Percentiles rank a stretch among this genome's conserved stretches.
Evolutionary conservation across 2,888 invertebrate genomes (phyloP).

Genomic region (Caenorhabditis wallacei): DNA sequence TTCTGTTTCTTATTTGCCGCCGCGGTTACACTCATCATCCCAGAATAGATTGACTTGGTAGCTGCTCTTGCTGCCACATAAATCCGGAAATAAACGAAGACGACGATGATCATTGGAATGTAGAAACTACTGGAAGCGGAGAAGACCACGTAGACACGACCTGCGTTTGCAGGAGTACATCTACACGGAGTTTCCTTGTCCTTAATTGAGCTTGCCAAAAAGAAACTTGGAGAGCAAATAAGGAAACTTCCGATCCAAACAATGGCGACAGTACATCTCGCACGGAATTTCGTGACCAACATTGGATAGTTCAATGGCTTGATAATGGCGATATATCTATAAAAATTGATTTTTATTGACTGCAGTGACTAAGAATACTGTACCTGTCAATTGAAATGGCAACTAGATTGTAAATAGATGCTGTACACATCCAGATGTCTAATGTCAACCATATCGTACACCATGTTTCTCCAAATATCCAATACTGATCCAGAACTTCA

Average conservation of each 20-base stretch:
- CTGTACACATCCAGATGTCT: constrained; percentile 99
- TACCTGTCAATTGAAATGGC: constrained; percentile 91
- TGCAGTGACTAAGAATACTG: neutral
- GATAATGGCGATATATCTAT: constrained; percentile 93
- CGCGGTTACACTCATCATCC: constrained; percentile 74
- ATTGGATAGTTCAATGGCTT: constrained; percentile 96
- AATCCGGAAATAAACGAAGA: constrained; percentile 98
- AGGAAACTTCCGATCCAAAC: constrained; percentile 97
- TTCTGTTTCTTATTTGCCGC: constrained; percentile 82
- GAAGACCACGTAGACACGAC: constrained; percentile 91
- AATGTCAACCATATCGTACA: constrained; percentile 93
- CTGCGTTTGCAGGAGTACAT: constrained; percentile 94
- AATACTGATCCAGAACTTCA: constrained; percentile 90
- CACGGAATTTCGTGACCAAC: constrained; percentile 87
- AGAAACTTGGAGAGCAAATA: constrained; percentile 96
- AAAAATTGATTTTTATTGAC: neutral
- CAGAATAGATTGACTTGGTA: constrained; percentile 82
- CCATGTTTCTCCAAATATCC: constrained; percentile 97
- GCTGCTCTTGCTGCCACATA: constrained; percentile 90
- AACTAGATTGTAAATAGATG: constrained; percentile 95
- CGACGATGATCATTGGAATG: constrained; percentile 97
- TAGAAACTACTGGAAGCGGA: constrained; percentile 96
- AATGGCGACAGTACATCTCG: constrained; percentile 85
- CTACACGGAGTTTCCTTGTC: constrained; percentile 84
- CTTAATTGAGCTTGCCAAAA: constrained; percentile 77